Base-by-base conservation (phyloP, 2,113 vertebrate species). In the Pipra filicauda region DNA sequence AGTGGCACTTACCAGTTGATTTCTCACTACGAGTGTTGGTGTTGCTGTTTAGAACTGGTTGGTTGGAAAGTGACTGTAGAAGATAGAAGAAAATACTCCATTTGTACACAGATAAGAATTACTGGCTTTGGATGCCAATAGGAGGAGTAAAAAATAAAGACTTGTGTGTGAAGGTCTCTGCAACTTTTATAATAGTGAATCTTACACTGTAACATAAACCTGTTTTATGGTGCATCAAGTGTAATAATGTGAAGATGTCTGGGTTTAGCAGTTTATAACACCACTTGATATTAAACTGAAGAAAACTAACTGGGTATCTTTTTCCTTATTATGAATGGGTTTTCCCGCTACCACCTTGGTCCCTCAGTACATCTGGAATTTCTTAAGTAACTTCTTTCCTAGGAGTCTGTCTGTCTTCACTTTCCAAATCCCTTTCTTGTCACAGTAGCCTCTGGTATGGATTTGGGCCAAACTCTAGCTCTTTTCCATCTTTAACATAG, bases 171-270 rank as follows among this genome's bases (percentile, higher is more conserved):
- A 90, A 83, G 66, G 89, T 97, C 52, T 81, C 66, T 84, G 69
- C 86, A 91, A 79, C 61, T 93, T 97, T 97, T 96, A 3, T 93
- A 90, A 78, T 82, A 58, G 57, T 95, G 77, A 91, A 89, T 96
- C 97, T 97, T 97, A 97, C 85, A 66, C 46, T 96, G 95, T 97
- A 97, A 92, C 62, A 94, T 92, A 96, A 89, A 75, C 64, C 76
- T 95, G 75, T 91, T 97, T 93, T 94, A 86, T 91, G 91, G 91
- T 93, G 93, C 80, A 95, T 88, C 65, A 44, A 48, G 84, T 94
- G 88, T 97, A 97, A 97, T 97, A 97, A 96, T 97, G 97, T 98
- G 97, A 97, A 95, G 82, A 71, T 88, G 81, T 96, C 81, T 96
- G 94, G 75, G 89, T 97, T 97, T 92, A 96, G 84, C 83, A 85